Evolutionary conservation across 2,113 vertebrate species (phyloP).

Genomic region (Morphnarchus princeps): DNA sequence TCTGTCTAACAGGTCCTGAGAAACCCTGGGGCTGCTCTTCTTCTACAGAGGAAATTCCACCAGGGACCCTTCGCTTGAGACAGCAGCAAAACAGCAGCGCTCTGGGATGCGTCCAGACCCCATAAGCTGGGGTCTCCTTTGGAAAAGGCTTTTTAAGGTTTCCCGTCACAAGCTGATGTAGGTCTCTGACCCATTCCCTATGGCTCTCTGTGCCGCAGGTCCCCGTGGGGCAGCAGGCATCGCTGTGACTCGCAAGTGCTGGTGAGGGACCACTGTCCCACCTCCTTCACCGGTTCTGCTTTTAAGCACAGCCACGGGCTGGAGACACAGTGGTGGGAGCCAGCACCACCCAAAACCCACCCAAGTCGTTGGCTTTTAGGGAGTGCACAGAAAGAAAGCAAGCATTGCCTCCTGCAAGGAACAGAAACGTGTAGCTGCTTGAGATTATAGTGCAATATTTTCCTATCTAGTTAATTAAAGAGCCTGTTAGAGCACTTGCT

Average conservation of each 20-base stretch:
- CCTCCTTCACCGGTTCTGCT: neutral
- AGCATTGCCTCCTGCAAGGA: neutral
- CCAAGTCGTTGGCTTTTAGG: neutral
- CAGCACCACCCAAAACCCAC: neutral
- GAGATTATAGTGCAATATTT: neutral
- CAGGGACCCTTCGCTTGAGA: neutral
- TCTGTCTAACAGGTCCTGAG: neutral
- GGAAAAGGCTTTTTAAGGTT: neutral
- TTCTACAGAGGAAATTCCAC: neutral
- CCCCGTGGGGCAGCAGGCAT: neutral
- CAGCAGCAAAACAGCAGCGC: neutral
- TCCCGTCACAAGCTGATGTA: fast-evolving
- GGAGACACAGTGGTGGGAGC: neutral
- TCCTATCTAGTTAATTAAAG: neutral
- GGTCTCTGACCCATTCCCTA: neutral
- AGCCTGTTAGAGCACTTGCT: neutral
- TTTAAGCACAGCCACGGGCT: neutral
- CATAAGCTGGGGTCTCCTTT: neutral
- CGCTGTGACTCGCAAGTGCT: fast-evolving
- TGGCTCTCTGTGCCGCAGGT: fast-evolving
- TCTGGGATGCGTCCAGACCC: neutral
- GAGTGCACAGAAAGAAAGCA: neutral
- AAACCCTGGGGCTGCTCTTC: neutral
- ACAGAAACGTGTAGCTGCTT: neutral
- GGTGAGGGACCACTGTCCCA: neutral